Base-by-base conservation (phyloP, 1,140 invertebrate genomes). In the Plodia interpunctella region DNA sequence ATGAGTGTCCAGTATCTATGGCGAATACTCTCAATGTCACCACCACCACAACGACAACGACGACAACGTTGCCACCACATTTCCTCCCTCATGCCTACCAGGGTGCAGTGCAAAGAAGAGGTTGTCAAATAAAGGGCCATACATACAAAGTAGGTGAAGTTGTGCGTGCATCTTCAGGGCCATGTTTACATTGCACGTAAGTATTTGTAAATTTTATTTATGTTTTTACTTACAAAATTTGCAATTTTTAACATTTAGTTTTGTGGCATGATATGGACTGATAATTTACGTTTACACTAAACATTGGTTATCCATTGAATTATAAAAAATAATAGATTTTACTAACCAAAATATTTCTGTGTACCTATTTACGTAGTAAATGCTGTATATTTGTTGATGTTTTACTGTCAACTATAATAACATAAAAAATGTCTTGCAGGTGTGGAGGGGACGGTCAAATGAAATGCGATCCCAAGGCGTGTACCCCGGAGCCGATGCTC, bases 111-210 rank as follows among this genome's bases (percentile, higher is more conserved):
- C 91, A 91, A 73, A 92, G 93, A 78, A 92, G 92, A 83, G 97
- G 97, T 25, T 98, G 97, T 81, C 94, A 95, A 84, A 94, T 98
- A 57, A 92, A 94, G 66, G 95, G 95, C 56, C 92, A 93, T 72
- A 93, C 94, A 25, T 98, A 97, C 78, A 92, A 93, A 82, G 94
- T 96, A 49, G 96, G 96, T 64, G 94, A 97, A 87, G 90, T 93
- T 18, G 95, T 98, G 51, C 92, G 92, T 73, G 93, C 95, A 54
- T 94, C 96, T 49, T 97, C 96, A 73, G 96, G 96, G 78, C 97
- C 97, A 72, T 98, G 97, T 88, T 93, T 97, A 74, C 93, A 96
- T 70, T 98, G 97, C 95, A 96, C 92, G 96, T 98, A 92, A 96
- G 94, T 95, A 86, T 50, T 54, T 25, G 8, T 8, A 5, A 8